Evolutionary conservation across 2,797 vertebrate genomes (phyloP), one percentile per base, ranked within the genome.

Genomic region (Microctenopoma stevenorrisi): DNA sequence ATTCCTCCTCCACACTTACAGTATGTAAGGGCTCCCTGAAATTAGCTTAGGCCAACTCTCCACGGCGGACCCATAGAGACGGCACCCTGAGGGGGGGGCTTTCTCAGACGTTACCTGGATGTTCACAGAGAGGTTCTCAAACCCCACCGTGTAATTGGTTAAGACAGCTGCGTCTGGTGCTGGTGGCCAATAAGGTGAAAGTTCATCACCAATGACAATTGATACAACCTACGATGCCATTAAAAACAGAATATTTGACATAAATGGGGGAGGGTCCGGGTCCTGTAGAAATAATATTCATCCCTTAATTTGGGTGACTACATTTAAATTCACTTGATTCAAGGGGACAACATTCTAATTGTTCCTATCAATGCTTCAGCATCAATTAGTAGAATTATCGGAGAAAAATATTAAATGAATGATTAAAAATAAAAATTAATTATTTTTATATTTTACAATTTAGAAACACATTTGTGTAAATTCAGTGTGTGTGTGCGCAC

Each of bases 111-210:
- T 91, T 93, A 94, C 93, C 93, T 94, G 93, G 86, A 82, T 73
- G 83, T 75, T 90, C 77, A 54, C 78, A 86, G 89, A 93, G 91
- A 89, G 91, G 79, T 85, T 74, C 88, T 94, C 91, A 89, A 92
- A 87, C 82, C 72, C 7, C 59, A 91, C 91, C 91, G 84, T 94
- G 91, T 93, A 94, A 94, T 93, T 87, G 87, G 87, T 88, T 90
- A 69, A 91, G 93, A 94, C 94, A 94, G 91, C 85, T 58, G 88
- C 91, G 91, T 91, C 92, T 90, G 86, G 86, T 85, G 90, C 81
- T 75, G 56, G 79, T 81, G 69, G 86, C 90, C 91, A 90, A 89
- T 89, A 89, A 85, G 90, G 92, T 93, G 87, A 92, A 85, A 93
- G 94, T 94, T 92, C 92, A 91, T 90, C 84, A 72, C 91, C 77